phyloP scores from a whole-genome alignment of 2,888 invertebrate species.

The Serripes groenlandicus region DNA sequence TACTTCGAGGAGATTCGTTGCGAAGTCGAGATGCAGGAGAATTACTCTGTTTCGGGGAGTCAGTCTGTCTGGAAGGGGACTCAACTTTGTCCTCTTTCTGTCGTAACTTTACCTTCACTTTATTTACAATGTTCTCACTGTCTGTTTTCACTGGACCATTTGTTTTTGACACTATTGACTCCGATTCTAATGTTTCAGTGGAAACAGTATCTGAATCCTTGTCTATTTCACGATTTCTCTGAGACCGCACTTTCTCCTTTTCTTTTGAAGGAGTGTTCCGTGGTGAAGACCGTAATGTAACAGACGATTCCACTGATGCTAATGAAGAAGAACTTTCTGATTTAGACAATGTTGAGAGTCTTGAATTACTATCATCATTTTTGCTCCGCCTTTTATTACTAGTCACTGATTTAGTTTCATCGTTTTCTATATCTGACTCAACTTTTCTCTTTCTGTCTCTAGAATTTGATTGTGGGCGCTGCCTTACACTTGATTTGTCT shows the following conservation, averaged over 20 bases:
- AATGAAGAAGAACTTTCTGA: constrained; percentile 32
- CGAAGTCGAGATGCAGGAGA: constrained; percentile 44
- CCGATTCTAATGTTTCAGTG: constrained; percentile 9
- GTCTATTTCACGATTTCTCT: constrained; percentile 55
- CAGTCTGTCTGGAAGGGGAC: constrained; percentile 25
- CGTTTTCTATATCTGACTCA: constrained; percentile 27
- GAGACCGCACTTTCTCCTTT: constrained; percentile 48
- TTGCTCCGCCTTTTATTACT: constrained; percentile 33
- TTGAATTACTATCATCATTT: constrained; percentile 26
- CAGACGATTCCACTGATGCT: constrained; percentile 43
- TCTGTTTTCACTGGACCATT: constrained; percentile 13
- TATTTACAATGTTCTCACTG: constrained; percentile 33
- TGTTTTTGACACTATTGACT: constrained; percentile 1
- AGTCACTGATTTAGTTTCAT: constrained; percentile 10
- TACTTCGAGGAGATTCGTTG: constrained; percentile 40
- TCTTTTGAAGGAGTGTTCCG: constrained; percentile 64
- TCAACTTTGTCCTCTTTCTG: constrained; percentile 41
- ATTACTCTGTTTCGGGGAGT: constrained; percentile 35
- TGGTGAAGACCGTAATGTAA: constrained; percentile 49
- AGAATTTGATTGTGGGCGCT: constrained; percentile 38
- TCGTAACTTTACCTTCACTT: constrained; percentile 23
- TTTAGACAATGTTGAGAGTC: constrained; percentile 27
- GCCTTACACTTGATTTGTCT: constrained; percentile 39
- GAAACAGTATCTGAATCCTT: constrained; percentile 25
- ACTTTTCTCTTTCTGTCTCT: constrained; percentile 55